These are phyloP conservation scores for Clepsis dumicolana DNA, from an alignment of 2,888 invertebrate species.

Conservation along the genomic window DNA sequence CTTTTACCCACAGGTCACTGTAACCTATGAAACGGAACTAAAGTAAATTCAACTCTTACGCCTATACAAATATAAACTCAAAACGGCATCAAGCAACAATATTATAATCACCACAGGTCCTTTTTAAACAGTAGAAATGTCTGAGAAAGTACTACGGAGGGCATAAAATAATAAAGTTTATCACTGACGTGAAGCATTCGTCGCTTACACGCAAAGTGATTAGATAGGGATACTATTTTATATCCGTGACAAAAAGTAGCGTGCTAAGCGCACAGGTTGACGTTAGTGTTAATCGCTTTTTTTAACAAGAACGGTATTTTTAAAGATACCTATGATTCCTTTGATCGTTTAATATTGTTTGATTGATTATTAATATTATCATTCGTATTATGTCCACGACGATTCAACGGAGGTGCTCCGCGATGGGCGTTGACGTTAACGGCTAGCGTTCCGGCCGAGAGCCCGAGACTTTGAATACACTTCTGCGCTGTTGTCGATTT, in stretches of 20 bases:
- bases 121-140: background rate
- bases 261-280: background rate
- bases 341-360: constrained; percentile 1
- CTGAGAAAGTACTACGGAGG: background rate
- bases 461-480: background rate
- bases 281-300: background rate
- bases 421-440: background rate
- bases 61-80: too few relatives aligned
- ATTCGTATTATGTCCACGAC: background rate
- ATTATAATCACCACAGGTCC: too few relatives aligned
- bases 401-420: background rate
- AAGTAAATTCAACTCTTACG: too few relatives aligned
- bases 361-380: background rate
- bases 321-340: background rate
- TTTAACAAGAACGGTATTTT: background rate
- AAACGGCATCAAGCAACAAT: too few relatives aligned
- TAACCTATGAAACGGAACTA: too few relatives aligned
- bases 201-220: background rate
- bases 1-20: too few relatives aligned
- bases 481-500: background rate
- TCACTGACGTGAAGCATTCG: background rate
- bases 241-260: background rate
- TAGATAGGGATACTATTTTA: background rate
- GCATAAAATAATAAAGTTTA: background rate
- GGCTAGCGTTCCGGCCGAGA: background rate